These are phyloP conservation scores for Coluber constrictor DNA, from an alignment of 2,797 vertebrate species.

Conservation along the genomic window DNA sequence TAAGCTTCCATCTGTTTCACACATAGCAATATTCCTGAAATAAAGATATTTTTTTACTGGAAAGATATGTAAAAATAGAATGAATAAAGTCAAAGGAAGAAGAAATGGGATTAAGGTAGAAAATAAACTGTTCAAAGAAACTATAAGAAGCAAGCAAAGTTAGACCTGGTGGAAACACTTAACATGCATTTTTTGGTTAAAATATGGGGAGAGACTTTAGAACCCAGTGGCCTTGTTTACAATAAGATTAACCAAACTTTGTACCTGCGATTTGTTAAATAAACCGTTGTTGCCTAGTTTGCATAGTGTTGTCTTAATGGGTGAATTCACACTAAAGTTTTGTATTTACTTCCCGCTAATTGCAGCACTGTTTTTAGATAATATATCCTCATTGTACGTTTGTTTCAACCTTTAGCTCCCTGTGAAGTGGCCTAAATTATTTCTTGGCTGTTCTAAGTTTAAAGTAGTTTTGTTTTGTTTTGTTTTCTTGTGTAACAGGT, in stretches of 20 bases:
- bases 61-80: background rate
- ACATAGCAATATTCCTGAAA: background rate
- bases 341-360: background rate
- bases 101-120: background rate
- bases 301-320: background rate
- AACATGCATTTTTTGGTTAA: background rate
- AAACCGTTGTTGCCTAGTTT: background rate
- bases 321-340: background rate
- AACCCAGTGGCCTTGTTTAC: background rate
- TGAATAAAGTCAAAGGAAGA: constrained; percentile 33
- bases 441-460: background rate
- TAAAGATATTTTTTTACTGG: background rate
- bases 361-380: background rate
- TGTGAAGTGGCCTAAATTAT: background rate
- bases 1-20: background rate
- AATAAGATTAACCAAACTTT: background rate
- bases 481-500: background rate
- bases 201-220: too few species aligned
- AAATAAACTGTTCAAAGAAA: background rate
- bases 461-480: background rate
- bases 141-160: background rate
- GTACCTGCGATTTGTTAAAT: background rate
- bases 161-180: background rate
- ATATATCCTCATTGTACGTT: background rate
- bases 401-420: background rate